These are phyloP conservation scores for Cosmia pyralina DNA, from an alignment of 2,888 invertebrate genomes.

Conservation along the genomic window DNA sequence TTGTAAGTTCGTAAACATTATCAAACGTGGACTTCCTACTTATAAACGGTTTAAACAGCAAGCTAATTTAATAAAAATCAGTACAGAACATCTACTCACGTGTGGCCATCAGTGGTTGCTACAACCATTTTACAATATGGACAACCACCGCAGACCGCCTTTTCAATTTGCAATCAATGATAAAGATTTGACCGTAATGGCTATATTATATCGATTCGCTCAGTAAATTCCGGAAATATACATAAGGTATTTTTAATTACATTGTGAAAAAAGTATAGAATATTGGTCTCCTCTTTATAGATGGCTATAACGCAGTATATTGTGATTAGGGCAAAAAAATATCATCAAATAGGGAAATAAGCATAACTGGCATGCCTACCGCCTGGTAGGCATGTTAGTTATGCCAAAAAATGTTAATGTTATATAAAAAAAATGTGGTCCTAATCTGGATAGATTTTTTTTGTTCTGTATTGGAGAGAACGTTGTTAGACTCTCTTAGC, in stretches of 20 bases:
- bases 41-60: too few species aligned
- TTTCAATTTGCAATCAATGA: constrained; percentile 52
- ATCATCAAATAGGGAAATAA: neutral
- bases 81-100: neutral
- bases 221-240: constrained; percentile 12
- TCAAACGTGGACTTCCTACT: too few species aligned
- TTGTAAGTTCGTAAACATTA: neutral
- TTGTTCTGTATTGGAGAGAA: neutral
- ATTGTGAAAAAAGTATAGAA: neutral
- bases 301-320: neutral
- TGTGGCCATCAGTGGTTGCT: constrained; percentile 20
- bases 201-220: constrained; percentile 10
- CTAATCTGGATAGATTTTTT: too few species aligned
- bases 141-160: constrained; percentile 26
- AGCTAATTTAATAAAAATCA: constrained; percentile 8
- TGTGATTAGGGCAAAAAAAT: neutral
- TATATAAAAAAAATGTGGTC: too few species aligned
- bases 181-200: constrained; percentile 25
- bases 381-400: too few species aligned
- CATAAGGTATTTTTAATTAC: constrained; percentile 8
- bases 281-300: neutral
- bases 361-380: too few species aligned
- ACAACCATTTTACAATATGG: constrained; percentile 31
- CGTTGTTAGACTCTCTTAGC: neutral
- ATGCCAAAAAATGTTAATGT: too few species aligned